These are phyloP conservation scores for Trisateles emortualis DNA, from an alignment of 2,888 invertebrate species.

Conservation along the genomic window DNA sequence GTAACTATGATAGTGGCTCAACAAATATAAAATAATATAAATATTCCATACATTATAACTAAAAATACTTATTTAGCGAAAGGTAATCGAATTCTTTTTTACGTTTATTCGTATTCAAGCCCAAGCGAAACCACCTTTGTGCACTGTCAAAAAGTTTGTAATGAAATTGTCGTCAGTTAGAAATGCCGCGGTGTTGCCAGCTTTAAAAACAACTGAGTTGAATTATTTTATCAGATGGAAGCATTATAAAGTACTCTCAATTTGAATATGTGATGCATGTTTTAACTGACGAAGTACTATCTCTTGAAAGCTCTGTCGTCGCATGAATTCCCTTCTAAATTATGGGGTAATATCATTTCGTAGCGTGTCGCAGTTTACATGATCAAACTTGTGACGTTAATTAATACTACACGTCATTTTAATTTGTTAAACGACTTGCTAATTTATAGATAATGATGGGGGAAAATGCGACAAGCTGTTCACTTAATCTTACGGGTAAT, in stretches of 20 bases:
- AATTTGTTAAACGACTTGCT: not conserved
- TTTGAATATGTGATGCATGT: not conserved
- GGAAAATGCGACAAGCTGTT: not conserved
- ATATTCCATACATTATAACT: too few species aligned
- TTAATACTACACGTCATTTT: not conserved
- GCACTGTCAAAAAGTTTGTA: conserved; percentile 28
- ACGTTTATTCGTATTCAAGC: conserved; percentile 1
- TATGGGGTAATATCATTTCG: conserved; percentile 10
- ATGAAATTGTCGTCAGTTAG: conserved; percentile 39
- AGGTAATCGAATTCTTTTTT: conserved; percentile 8
- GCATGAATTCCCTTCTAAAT: conserved; percentile 17
- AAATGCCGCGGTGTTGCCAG: conserved; percentile 20
- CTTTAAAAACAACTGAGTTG: conserved; percentile 20
- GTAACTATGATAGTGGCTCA: too few species aligned
- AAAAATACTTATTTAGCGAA: too few species aligned
- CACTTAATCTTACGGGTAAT: too few species aligned
- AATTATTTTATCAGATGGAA: conserved; percentile 25
- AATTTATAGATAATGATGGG: not conserved
- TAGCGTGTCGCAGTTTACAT: not conserved
- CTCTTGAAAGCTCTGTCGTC: not conserved
- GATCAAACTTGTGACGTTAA: conserved; percentile 5
- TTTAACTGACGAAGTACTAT: conserved; percentile 3
- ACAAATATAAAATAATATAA: too few species aligned
- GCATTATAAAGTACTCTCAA: conserved; percentile 16
- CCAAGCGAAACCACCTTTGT: conserved; percentile 29